A percentile compares a stretch with the other conserved stretches of the same genome.
phyloP scores from a whole-genome alignment of 2,113 vertebrate species.

The Ageneiosus marmoratus region DNA sequence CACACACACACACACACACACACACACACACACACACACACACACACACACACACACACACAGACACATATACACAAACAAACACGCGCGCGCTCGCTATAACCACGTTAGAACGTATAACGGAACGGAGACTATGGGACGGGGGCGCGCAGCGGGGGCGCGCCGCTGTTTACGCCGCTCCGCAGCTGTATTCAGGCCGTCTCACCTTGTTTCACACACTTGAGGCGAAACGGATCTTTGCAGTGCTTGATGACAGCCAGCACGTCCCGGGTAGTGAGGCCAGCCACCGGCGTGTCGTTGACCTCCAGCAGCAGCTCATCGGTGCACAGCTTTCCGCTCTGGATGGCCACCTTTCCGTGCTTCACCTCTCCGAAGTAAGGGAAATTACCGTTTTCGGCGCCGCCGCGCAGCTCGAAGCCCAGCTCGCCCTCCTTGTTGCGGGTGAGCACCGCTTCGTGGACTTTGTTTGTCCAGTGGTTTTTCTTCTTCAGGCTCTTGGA shows the following conservation, averaged over 20 bases:
- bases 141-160: conserved; percentile 30
- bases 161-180: conserved; percentile 52
- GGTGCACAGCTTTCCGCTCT: conserved; percentile 91
- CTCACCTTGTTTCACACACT: conserved; percentile 98
- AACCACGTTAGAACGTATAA: conserved; percentile 5
- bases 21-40: conserved; percentile 8
- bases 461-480: conserved; percentile 99
- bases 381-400: conserved; percentile 96
- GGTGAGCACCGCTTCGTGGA: conserved; percentile 92
- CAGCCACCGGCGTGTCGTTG: conserved; percentile 97
- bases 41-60: neutral
- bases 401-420: conserved; percentile 94
- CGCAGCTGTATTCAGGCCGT: conserved; percentile 5
- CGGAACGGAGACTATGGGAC: neutral
- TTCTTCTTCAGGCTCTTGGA: conserved; percentile 99
- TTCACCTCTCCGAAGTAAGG: conserved; percentile 94
- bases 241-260: conserved; percentile 96
- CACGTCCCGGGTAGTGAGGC: conserved; percentile 95
- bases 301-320: conserved; percentile 96
- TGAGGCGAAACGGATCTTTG: conserved; percentile 96
- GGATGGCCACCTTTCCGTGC: conserved; percentile 90
- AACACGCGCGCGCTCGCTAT: too few relatives aligned
- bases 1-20: conserved; percentile 8
- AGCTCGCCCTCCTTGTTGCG: conserved; percentile 91
- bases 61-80: conserved; percentile 7